A percentile compares a stretch with the other conserved stretches of the same genome.
Evolutionary conservation across 1,140 invertebrate genomes (phyloP).

Genomic region (Drosophila grimshawi): DNA sequence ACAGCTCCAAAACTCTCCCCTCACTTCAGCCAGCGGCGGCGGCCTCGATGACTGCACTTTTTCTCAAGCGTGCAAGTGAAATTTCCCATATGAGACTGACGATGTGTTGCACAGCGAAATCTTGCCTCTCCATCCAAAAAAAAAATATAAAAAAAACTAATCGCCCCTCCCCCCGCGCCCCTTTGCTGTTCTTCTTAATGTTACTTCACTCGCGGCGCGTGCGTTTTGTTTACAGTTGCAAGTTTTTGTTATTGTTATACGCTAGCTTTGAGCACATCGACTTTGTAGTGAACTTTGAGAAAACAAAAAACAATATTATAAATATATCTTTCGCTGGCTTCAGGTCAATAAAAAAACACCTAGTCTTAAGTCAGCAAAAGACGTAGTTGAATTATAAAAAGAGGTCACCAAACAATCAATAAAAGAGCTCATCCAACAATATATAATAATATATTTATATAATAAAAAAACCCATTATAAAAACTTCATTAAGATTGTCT

Average conservation of each 20-base stretch:
- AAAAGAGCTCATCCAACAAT: too few species aligned
- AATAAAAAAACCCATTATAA: too few species aligned
- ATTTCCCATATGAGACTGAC: conserved; percentile 76
- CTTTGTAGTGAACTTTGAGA: not conserved
- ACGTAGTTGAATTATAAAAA: too few species aligned
- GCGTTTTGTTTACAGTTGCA: conserved; percentile 74
- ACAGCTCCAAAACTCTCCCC: conserved; percentile 4
- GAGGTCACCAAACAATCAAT: too few species aligned
- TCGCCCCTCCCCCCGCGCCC: not conserved
- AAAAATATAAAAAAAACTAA: conserved; percentile 34
- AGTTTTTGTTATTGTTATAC: conserved; percentile 68
- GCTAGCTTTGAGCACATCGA: not conserved
- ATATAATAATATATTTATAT: too few species aligned
- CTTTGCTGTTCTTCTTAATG: conserved; percentile 11
- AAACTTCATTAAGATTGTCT: too few species aligned
- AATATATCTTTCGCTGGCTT: too few species aligned
- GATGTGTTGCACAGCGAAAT: conserved; percentile 59
- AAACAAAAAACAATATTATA: not conserved
- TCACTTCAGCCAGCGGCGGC: not conserved
- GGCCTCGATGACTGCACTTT: conserved; percentile 56
- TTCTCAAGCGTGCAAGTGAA: conserved; percentile 79
- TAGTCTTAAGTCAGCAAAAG: too few species aligned
- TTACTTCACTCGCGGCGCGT: conserved; percentile 48
- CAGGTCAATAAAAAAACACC: too few species aligned
- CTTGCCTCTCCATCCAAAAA: conserved; percentile 53